Conservation (phyloP, 2,113 vertebrate species). For the Grantiella picta region DNA sequence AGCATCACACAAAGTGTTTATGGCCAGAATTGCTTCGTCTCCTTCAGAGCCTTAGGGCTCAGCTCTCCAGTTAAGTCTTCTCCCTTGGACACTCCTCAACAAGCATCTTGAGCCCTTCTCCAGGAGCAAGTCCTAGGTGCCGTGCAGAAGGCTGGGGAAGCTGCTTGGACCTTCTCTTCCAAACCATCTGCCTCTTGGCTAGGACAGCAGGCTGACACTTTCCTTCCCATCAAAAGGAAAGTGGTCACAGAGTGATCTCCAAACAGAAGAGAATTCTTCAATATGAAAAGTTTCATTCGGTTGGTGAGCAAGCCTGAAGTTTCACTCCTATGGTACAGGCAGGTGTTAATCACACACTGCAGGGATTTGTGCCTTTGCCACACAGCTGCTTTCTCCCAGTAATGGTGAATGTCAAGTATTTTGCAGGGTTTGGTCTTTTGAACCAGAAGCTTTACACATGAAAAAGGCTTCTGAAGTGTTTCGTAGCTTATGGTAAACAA, state of each 20-base stretch:
- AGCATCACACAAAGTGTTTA: not conserved
- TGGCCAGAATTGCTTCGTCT: not conserved
- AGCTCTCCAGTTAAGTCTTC: not conserved
- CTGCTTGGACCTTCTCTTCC: not conserved
- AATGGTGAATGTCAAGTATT: not conserved
- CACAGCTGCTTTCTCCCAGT: not conserved
- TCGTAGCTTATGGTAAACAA: not conserved
- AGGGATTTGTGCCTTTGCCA: not conserved
- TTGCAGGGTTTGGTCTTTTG: not conserved
- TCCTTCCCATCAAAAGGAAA: not conserved
- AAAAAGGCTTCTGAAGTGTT: not conserved
- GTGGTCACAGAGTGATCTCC: accelerated
- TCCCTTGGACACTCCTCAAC: not conserved
- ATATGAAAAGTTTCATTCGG: too few species aligned
- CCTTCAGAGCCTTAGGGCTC: too few species aligned
- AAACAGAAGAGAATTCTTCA: not conserved
- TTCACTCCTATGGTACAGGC: not conserved
- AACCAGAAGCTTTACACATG: not conserved
- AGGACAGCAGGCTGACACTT: not conserved
- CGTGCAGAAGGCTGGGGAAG: not conserved
- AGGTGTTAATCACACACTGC: not conserved
- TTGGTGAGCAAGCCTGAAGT: not conserved
- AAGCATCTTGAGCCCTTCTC: not conserved
- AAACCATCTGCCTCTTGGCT: not conserved
- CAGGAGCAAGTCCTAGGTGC: accelerated